Base-by-base conservation (phyloP, 2,888 invertebrate genomes). In the Erebia ligea region DNA sequence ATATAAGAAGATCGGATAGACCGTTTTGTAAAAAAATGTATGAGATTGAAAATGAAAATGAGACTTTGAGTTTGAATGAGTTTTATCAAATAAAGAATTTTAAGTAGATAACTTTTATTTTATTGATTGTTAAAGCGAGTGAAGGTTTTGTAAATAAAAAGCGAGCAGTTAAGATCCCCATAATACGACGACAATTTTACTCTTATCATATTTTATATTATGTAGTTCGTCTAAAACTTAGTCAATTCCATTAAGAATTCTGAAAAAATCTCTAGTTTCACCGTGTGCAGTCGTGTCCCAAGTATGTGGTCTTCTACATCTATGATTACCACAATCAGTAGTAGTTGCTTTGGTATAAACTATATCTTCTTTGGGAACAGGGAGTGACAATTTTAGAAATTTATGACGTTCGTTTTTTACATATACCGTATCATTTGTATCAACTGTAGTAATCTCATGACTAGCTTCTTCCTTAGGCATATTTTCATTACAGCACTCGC, bases 181-280 rank as follows among this genome's bases (percentile, higher is more conserved):
- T 34, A 34, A 34, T 34, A 42, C 11, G 42, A 42, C 2, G 10
- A 11, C 42, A 42, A 11, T 45, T 45, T 45, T 45, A 45, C 13
- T 45, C 13, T 45, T 25, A 25, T 25, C 3, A 25, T 25, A 25
- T 25, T 34, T 34, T 34, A 34, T 6, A 34, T 34, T 0, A 34
- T 34, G 34, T 6, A 34, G 34, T 34, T 6, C 6, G 6, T 34
- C 34, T 25, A 3, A 25, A 3, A 25, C 25, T 34, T 34, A 34
- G 6, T 34, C 34, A 48, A 19, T 21, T 5, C 54, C 65, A 54
- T 65, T 59, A n/a, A 58, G n/a, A 45, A 52, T 59, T 48, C 84
- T 81, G 66, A 76, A 84, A 59, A 87, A 86, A 69, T 87, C 88
- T 75, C 86, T 80, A 0, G 84, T 86, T 79, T 86, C 86, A 2